Percentiles rank a stretch among this genome's conserved stretches.
Evolutionary conservation across 2,888 invertebrate species (phyloP).

Genomic region (Acanthosepion lycidas): DNA sequence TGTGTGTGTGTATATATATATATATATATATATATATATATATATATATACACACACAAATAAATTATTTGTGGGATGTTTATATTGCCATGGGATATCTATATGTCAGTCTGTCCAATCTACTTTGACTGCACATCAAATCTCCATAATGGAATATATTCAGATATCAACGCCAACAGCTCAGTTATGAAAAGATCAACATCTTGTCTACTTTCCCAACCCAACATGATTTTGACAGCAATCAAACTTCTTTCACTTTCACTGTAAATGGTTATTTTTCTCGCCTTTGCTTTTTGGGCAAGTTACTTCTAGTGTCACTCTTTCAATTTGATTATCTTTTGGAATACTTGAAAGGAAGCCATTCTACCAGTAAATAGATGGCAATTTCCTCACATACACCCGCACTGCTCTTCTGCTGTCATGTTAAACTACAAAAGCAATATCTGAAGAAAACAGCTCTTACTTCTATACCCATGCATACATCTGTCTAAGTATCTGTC

Average conservation of each 20-base stretch:
- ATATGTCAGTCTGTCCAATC: neutral
- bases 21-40: neutral
- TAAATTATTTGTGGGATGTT: neutral
- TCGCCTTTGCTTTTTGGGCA: neutral
- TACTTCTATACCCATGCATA: neutral
- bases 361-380: neutral
- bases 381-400: neutral
- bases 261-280: neutral
- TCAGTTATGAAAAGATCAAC: neutral
- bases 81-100: neutral
- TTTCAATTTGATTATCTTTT: constrained; percentile 23
- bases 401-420: neutral
- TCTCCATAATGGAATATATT: constrained; percentile 33
- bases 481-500: neutral
- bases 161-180: neutral
- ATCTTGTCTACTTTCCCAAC: neutral
- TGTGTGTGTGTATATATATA: too few relatives aligned
- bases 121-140: constrained; percentile 21
- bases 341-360: constrained; percentile 33
- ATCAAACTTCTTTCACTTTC: constrained; percentile 6
- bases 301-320: constrained; percentile 10
- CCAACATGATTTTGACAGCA: constrained; percentile 33
- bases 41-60: neutral
- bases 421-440: neutral
- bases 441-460: neutral